Evolutionary conservation across 2,888 invertebrate genomes (phyloP).

Genomic region (Xestoiulus laeticollis): DNA sequence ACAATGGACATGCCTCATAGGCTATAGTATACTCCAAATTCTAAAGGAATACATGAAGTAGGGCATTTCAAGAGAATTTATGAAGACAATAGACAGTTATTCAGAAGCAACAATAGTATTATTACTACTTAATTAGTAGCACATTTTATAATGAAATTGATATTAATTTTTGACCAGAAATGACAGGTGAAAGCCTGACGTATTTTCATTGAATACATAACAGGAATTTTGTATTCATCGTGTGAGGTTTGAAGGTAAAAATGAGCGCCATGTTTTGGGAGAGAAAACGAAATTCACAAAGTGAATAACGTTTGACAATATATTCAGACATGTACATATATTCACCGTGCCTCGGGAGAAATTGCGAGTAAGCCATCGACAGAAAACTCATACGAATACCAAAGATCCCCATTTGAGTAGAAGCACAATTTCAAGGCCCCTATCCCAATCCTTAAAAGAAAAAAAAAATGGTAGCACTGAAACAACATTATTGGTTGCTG

Average conservation of each 20-base stretch:
- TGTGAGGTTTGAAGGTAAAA: background rate
- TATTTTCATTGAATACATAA: too few species aligned
- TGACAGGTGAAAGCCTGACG: too few species aligned
- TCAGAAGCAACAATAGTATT: too few species aligned
- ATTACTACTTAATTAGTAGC: too few species aligned
- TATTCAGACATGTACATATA: background rate
- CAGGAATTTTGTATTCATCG: too few species aligned
- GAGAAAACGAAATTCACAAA: constrained; percentile 19
- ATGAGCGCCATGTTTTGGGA: background rate
- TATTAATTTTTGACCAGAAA: too few species aligned
- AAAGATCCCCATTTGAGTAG: background rate
- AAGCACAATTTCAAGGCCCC: background rate
- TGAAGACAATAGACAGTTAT: too few species aligned
- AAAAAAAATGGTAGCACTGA: background rate
- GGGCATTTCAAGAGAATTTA: too few species aligned
- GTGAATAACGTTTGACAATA: constrained; percentile 32
- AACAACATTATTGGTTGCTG: constrained; percentile 8
- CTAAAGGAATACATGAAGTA: too few species aligned
- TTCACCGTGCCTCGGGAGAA: background rate
- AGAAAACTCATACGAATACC: background rate
- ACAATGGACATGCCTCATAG: too few species aligned
- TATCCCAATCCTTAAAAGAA: background rate
- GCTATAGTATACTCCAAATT: too few species aligned
- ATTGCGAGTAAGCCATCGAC: background rate
- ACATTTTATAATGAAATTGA: too few species aligned